These are phyloP conservation scores for Vulpes vulpes DNA, from an alignment of 2,113 vertebrate genomes.

Conservation along the genomic window DNA sequence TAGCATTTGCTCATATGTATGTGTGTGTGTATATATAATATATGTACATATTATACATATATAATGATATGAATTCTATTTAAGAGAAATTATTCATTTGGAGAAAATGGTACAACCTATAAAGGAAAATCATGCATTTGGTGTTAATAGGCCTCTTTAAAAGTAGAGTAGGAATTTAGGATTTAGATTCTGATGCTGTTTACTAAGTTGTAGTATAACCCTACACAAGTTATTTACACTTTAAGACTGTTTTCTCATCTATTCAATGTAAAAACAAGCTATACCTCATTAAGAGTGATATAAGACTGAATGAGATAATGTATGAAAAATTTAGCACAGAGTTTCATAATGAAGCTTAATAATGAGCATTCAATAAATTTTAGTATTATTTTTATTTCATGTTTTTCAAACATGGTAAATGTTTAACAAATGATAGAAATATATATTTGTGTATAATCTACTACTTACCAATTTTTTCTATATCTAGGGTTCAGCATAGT, in stretches of 20 bases:
- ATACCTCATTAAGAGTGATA: not conserved
- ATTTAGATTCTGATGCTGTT: not conserved
- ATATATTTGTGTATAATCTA: not conserved
- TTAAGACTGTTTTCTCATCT: not conserved
- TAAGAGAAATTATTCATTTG: not conserved
- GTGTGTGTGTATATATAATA: no score
- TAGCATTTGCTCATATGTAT: not conserved
- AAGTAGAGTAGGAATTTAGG: not conserved
- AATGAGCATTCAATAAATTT: not conserved
- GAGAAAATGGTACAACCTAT: not conserved
- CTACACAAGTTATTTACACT: not conserved
- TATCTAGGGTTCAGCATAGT: not conserved
- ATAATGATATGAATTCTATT: not conserved
- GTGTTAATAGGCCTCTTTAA: not conserved
- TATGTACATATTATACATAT: no score
- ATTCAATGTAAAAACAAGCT: not conserved
- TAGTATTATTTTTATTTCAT: not conserved
- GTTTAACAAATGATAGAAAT: not conserved
- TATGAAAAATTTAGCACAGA: not conserved
- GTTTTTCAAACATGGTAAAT: not conserved
- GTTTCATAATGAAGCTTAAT: not conserved
- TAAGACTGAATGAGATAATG: not conserved
- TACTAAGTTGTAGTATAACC: not conserved
- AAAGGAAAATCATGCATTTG: not conserved
- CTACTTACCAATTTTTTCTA: not conserved